phyloP scores from a whole-genome alignment of 2,797 vertebrate genomes.

The Macroramphosus scolopax region DNA sequence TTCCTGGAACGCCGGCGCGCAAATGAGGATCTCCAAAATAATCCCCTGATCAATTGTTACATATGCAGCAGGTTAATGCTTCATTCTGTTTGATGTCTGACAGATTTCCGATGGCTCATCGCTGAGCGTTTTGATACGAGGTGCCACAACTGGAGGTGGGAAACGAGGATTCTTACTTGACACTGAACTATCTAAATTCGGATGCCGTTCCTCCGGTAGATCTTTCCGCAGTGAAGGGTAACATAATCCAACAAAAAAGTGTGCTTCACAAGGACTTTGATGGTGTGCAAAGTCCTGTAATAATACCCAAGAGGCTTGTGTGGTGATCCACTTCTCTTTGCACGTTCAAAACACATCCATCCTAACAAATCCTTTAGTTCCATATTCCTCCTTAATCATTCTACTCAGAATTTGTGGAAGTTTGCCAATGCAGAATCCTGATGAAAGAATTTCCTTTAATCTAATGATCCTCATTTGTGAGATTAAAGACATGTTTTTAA shows the following conservation, averaged over 20 bases:
- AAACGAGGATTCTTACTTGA: conserved; percentile 30
- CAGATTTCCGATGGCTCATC: conserved; percentile 26
- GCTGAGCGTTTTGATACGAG: conserved; percentile 29
- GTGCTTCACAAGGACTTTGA: conserved; percentile 49
- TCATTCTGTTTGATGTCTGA: conserved; percentile 61
- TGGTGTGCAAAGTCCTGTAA: conserved; percentile 47
- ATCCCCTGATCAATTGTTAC: conserved; percentile 70
- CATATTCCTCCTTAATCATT: conserved; percentile 48
- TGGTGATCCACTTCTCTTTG: conserved; percentile 41
- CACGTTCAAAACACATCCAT: conserved; percentile 48
- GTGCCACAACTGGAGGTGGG: conserved; percentile 26
- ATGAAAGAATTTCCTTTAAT: conserved; percentile 48
- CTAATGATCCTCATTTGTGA: conserved; percentile 56
- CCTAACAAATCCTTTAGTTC: conserved; percentile 47
- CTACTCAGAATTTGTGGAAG: conserved; percentile 27
- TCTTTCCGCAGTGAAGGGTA: conserved; percentile 6
- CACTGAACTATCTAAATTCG: conserved; percentile 18
- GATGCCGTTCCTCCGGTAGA: conserved; percentile 23
- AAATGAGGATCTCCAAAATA: conserved; percentile 60
- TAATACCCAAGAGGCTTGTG: conserved; percentile 25
- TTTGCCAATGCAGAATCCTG: conserved; percentile 32
- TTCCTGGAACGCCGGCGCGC: conserved; percentile 40
- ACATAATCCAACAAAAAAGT: conserved; percentile 28
- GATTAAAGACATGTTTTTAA: conserved; percentile 55
- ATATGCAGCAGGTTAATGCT: conserved; percentile 48